Percentiles rank a stretch among this genome's conserved stretches.
Conservation (phyloP, 2,888 invertebrate genomes). For the Drosophila formosana region DNA sequence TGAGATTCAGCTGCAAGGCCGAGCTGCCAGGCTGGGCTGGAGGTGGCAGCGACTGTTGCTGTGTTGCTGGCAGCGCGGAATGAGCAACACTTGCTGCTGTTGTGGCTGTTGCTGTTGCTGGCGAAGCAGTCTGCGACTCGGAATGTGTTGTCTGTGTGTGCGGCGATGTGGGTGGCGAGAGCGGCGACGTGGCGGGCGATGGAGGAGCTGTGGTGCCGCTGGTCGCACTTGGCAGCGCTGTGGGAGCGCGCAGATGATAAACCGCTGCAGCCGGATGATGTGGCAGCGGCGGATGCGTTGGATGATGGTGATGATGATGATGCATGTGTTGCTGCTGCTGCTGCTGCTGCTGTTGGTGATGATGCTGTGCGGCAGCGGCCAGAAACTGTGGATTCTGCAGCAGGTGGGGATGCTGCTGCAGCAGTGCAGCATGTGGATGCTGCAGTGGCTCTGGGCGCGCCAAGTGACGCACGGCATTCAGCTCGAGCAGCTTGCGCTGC, state of each 20-base stretch:
- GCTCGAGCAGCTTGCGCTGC: slow-evolving; percentile 80
- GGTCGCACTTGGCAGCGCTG: neutral
- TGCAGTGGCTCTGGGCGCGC: slow-evolving; percentile 83
- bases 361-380: slow-evolving; percentile 80
- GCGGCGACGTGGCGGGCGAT: slow-evolving; percentile 79
- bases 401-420: slow-evolving; percentile 82
- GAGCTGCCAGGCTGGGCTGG: slow-evolving; percentile 33
- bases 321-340: slow-evolving; percentile 64
- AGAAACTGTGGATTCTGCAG: slow-evolving; percentile 82
- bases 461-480: slow-evolving; percentile 74
- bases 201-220: slow-evolving; percentile 61
- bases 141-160: slow-evolving; percentile 62
- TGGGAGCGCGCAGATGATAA: slow-evolving; percentile 72
- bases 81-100: slow-evolving; percentile 27
- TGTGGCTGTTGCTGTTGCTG: slow-evolving; percentile 40
- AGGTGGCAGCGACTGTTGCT: slow-evolving; percentile 35
- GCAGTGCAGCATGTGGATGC: slow-evolving; percentile 81
- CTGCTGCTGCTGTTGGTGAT: slow-evolving; percentile 70
- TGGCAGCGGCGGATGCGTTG: slow-evolving; percentile 37
- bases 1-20: slow-evolving; percentile 41
- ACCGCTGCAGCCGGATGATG: slow-evolving; percentile 58
- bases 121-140: slow-evolving; percentile 64
- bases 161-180: slow-evolving; percentile 82
- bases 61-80: slow-evolving; percentile 25
- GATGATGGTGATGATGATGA: slow-evolving; percentile 55